phyloP scores from a whole-genome alignment of 2,888 invertebrate species.

The Lordiphosa andalusiaca region DNA sequence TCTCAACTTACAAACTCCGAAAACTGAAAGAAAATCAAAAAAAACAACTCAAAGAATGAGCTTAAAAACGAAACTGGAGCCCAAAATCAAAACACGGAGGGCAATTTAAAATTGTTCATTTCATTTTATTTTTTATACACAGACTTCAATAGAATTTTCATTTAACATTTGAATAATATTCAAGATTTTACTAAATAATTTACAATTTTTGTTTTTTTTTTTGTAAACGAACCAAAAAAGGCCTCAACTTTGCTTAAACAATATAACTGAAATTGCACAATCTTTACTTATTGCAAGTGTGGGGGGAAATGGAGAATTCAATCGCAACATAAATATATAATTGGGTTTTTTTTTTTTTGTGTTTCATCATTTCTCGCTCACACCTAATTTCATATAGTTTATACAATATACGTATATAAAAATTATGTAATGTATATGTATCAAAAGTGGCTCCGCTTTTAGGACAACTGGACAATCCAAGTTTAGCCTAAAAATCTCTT shows the following conservation, averaged over 20 bases:
- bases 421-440: constrained; percentile 40
- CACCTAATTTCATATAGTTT: constrained; percentile 15
- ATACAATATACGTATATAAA: constrained; percentile 24
- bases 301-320: constrained; percentile 24
- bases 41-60: no score
- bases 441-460: constrained; percentile 57
- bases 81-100: no score
- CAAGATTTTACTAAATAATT: constrained; percentile 67
- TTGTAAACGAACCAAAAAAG: constrained; percentile 43
- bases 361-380: constrained; percentile 18
- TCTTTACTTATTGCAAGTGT: constrained; percentile 20
- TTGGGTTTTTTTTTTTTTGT: constrained; percentile 6
- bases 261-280: constrained; percentile 54
- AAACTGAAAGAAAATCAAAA: no score
- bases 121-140: constrained; percentile 58
- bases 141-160: constrained; percentile 45
- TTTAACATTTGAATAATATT: constrained; percentile 51
- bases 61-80: no score
- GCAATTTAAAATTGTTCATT: constrained; percentile 32
- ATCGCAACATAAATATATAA: constrained; percentile 57
- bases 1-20: no score
- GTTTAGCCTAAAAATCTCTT: constrained; percentile 54
- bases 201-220: constrained; percentile 13
- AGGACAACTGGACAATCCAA: constrained; percentile 42
- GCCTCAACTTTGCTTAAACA: constrained; percentile 46